These are phyloP conservation scores for Echinarachnius parma DNA, from an alignment of 53 echinoderm and acorn worm genomes.

Conservation along the genomic window DNA sequence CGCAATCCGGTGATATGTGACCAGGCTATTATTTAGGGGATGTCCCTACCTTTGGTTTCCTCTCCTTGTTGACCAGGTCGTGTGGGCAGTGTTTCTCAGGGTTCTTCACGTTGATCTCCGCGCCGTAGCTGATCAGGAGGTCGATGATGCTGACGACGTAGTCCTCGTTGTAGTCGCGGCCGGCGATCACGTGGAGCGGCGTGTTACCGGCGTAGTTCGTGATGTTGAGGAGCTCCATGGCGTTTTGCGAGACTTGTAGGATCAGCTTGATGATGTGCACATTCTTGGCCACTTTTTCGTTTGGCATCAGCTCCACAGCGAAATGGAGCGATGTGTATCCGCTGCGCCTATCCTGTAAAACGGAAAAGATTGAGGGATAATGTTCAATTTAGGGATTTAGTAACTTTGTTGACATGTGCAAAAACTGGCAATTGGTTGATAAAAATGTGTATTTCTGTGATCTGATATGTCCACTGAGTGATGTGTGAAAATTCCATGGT, in stretches of 20 bases:
- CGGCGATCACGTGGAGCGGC: constrained; percentile 79
- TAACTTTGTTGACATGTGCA: no score
- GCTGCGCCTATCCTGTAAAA: constrained; percentile 67
- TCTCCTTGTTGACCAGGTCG: constrained; percentile 24
- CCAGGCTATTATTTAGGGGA: no score
- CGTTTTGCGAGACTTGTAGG: constrained; percentile 45
- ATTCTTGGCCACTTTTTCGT: constrained; percentile 28
- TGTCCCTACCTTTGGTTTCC: constrained; percentile 8
- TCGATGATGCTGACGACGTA: constrained; percentile 47
- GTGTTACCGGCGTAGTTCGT: constrained; percentile 83
- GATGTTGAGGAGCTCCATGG: constrained; percentile 36
- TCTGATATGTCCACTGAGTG: no score
- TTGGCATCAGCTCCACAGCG: constrained; percentile 56
- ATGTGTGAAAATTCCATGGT: no score
- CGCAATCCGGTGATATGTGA: no score
- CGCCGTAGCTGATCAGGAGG: constrained; percentile 49
- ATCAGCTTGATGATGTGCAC: constrained; percentile 51
- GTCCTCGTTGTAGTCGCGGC: constrained; percentile 40
- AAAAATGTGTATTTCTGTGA: no score
- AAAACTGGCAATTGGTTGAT: no score
- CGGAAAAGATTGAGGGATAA: no score
- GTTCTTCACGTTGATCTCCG: constrained; percentile 60
- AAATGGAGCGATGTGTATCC: constrained; percentile 83
- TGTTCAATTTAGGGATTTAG: no score
- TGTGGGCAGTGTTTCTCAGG: constrained; percentile 40